Percentiles rank a stretch among this genome's conserved stretches.
Evolutionary conservation across 2,113 vertebrate species (phyloP).

Genomic region (Sclerurus mexicanus): DNA sequence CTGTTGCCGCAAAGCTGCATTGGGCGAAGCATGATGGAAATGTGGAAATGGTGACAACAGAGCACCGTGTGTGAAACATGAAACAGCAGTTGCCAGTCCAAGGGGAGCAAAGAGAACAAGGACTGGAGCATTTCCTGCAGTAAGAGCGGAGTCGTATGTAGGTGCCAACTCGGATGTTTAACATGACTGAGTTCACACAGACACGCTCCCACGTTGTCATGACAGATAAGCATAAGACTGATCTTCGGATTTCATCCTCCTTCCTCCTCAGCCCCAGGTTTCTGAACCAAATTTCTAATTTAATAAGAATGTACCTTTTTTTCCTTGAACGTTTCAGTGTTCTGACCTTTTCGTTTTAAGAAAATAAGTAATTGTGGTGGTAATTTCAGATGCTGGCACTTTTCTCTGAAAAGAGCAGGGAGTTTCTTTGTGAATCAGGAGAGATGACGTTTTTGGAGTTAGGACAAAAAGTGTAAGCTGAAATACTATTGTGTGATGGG

Average conservation of each 20-base stretch:
- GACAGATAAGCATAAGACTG: background rate
- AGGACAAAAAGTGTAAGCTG: accelerated
- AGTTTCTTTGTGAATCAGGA: background rate
- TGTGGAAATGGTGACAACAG: accelerated
- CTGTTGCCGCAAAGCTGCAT: background rate
- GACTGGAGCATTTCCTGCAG: background rate
- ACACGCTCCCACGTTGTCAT: background rate
- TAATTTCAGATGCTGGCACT: background rate
- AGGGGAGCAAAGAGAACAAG: background rate
- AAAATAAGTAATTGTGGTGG: too few relatives aligned
- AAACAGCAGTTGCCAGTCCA: background rate
- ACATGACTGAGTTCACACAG: accelerated
- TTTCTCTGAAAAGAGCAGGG: background rate
- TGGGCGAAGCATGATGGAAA: background rate
- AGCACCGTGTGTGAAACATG: background rate
- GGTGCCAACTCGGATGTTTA: accelerated
- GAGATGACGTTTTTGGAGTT: background rate
- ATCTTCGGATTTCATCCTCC: background rate
- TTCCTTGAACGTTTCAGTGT: background rate
- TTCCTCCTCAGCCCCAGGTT: background rate
- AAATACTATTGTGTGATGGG: background rate
- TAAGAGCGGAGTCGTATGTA: accelerated
- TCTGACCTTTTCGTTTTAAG: too few relatives aligned
- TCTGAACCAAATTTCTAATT: background rate
- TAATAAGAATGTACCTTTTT: background rate